Base-by-base conservation (phyloP, 2,113 vertebrate genomes). In the Centropristis striata region DNA sequence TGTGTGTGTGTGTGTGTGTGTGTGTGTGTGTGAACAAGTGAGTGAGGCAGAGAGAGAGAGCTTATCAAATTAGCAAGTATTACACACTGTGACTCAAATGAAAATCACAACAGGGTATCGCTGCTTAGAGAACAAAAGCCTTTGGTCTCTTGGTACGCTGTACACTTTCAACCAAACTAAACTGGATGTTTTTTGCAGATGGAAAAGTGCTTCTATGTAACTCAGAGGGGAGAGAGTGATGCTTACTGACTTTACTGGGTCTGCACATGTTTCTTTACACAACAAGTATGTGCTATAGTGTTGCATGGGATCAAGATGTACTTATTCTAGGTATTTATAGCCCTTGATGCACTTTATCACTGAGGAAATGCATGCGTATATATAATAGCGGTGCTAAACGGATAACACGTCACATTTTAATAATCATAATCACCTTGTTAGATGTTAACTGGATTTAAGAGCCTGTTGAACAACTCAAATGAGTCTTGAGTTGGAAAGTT, bases 71-170 rank as follows among this genome's bases (percentile, higher is more conserved):
- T 89, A 90, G 63, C 61, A 57, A 74, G 57, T 78, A 61, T 75
- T 55, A 39, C 89, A 90, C 76, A 88, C 86, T 93, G 89, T 68
- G 90, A 78, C 76, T 83, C 71, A 88, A 92, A 92, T 90, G 74
- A 91, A 90, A 90, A 82, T 87, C 87, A 77, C 92, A 77, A 86
- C 86, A 85, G 92, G 90, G 54, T 76, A 3, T 85, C 75, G 14
- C 32, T 65, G 51, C 41, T 59, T 47, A 57, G 32, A 84, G 72
- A 80, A 73, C 58, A 79, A 60, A 66, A 78, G 46, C 53, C 49
- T 78, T 7, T 16, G 49, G 58, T 47, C 61, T 58, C 61, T 58
- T 60, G 36, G 70, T 54, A n/a, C 25, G 0, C 66, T 64, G 58
- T 42, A 64, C 47, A 36, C 25, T 71, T 28, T 78, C 12, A 55